Evolutionary conservation across 1,140 invertebrate genomes (phyloP), one percentile per base, ranked within the genome.

Genomic region (Drosophila seguyi): DNA sequence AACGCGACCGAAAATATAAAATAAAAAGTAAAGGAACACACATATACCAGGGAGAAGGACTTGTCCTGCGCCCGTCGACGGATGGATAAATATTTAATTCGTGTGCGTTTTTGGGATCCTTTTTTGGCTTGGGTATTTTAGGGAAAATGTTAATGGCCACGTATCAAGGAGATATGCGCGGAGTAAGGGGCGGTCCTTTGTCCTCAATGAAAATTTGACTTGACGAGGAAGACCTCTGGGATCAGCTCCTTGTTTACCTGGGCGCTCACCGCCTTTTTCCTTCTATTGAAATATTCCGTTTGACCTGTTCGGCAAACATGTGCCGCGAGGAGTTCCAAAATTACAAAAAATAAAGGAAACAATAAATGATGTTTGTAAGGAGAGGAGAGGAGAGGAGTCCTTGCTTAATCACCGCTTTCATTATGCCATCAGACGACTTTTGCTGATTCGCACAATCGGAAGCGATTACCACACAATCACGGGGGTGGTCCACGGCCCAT

Each of bases 11-110:
- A 53, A 34, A 67, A 31, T 13, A 20, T 6, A 45, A 73, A 47
- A 31, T 25, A 62, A 52, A 53, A 25, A 71, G 31, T 50, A 50
- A 18, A 29, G 10, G 25, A 10, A 29, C 38, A 34, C 6, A 34
- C 10, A 14, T 11, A 6, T 25, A 14, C 25, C 44, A 3, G 25
- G 16, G 3, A 16, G 11, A 52, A 67, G 50, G 31, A 31, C 50
- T 47, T 47, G 22, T 47, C 45, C 34, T 27, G 47, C 38, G 18
- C 58, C 63, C 74, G 79, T 83, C 84, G 79, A 83, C 73, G 74
- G 41, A n/a, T 11, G 75, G 73, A 88, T 88, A 78, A 90, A 90
- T 90, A 90, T 90, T 90, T 90, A 90, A 90, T 90, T 50, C 78
- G 78, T 75, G 74, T 85, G 81, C 78, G 68, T 84, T 71, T 81